These are phyloP conservation scores for Drosophila dives DNA, from an alignment of 2,888 invertebrate species.

Conservation along the genomic window DNA sequence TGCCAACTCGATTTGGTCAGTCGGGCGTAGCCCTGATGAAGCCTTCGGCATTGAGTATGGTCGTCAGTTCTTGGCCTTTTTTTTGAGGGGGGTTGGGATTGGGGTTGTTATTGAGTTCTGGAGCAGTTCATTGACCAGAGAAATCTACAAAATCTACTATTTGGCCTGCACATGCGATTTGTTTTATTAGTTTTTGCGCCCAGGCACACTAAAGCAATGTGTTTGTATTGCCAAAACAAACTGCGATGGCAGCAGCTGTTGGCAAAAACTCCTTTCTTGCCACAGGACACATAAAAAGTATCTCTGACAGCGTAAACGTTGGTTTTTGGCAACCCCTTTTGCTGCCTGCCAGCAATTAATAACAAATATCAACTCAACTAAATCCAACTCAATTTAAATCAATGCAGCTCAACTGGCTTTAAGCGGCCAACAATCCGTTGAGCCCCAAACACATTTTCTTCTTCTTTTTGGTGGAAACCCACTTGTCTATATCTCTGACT, in stretches of 20 bases:
- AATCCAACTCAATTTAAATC: conserved; percentile 35
- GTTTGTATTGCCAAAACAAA: conserved; percentile 63
- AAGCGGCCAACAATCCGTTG: conserved; percentile 29
- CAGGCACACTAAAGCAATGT: conserved; percentile 29
- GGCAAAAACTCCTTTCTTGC: conserved; percentile 49
- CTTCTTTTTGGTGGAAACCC: conserved; percentile 1
- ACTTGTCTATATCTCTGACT: conserved; percentile 27
- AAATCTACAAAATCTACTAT: conserved; percentile 54
- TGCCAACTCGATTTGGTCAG: conserved; percentile 70
- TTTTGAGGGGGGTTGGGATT: conserved; percentile 11
- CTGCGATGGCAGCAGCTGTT: conserved; percentile 67
- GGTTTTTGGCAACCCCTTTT: conserved; percentile 67
- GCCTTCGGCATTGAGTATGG: conserved; percentile 43
- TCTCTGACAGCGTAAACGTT: conserved; percentile 35
- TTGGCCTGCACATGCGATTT: conserved; percentile 78
- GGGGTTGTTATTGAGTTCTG: conserved; percentile 21
- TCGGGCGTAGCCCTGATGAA: conserved; percentile 35
- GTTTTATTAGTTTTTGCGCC: conserved; percentile 75
- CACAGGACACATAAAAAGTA: conserved; percentile 38
- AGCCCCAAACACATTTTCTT: conserved; percentile 6
- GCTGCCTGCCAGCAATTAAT: conserved; percentile 63
- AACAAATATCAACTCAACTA: conserved; percentile 58
- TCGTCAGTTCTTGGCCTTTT: background rate
- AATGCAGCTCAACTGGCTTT: conserved; percentile 34
- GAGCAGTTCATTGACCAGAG: conserved; percentile 70